These are phyloP conservation scores for Dryadula phaetusa DNA, from an alignment of 2,888 invertebrate genomes.

Conservation along the genomic window DNA sequence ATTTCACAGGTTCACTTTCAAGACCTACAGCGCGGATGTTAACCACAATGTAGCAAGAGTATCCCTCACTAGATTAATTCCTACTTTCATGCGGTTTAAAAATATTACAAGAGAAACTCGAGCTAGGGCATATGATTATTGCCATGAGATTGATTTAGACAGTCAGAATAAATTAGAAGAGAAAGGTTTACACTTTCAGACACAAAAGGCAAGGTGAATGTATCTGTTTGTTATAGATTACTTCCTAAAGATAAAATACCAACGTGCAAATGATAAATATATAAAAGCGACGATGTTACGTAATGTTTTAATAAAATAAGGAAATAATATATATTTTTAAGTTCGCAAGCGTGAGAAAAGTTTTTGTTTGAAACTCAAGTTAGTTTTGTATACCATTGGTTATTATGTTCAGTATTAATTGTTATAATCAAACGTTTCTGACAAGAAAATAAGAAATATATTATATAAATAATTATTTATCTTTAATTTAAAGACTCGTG, in stretches of 20 bases:
- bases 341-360: neutral
- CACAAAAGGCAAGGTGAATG: slow-evolving; percentile 59
- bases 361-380: slow-evolving; percentile 9
- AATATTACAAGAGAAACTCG: slow-evolving; percentile 59
- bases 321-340: neutral
- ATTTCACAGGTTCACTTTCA: slow-evolving; percentile 81
- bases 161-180: slow-evolving; percentile 59
- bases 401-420: too few relatives aligned
- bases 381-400: too few relatives aligned
- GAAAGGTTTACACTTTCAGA: slow-evolving; percentile 51
- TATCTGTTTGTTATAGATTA: slow-evolving; percentile 54
- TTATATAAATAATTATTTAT: too few relatives aligned
- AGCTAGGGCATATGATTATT: slow-evolving; percentile 58
- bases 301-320: slow-evolving; percentile 33
- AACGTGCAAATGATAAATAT: slow-evolving; percentile 60
- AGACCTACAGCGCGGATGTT: slow-evolving; percentile 65
- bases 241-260: slow-evolving; percentile 58
- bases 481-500: too few relatives aligned
- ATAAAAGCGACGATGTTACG: slow-evolving; percentile 46
- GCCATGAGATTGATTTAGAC: slow-evolving; percentile 61
- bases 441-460: too few relatives aligned
- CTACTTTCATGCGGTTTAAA: slow-evolving; percentile 52
- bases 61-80: slow-evolving; percentile 54
- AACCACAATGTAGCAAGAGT: slow-evolving; percentile 61
- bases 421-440: too few relatives aligned